Evolutionary conservation across 2,888 invertebrate genomes (phyloP).

Genomic region (Eristalinus sepulchralis): DNA sequence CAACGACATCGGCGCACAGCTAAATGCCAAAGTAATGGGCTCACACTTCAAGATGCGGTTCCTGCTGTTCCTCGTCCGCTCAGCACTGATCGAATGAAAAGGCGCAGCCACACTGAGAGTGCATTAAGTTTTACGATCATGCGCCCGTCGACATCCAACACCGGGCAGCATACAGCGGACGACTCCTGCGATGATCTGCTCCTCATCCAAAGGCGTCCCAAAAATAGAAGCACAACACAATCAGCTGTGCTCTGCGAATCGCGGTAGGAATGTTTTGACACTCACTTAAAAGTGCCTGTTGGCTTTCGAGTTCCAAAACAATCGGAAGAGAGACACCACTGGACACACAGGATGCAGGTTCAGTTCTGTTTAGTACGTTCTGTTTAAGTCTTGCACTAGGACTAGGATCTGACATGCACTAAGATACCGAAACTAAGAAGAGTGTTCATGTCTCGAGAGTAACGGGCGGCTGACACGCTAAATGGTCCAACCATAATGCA

Average conservation of each 20-base stretch:
- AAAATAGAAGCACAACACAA: background rate
- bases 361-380: too few species aligned
- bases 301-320: background rate
- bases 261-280: background rate
- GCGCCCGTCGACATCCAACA: slow-evolving; percentile 38
- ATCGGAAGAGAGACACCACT: too few species aligned
- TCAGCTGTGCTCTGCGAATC: background rate
- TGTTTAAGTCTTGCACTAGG: too few species aligned
- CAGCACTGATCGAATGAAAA: background rate
- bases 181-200: background rate
- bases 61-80: slow-evolving; percentile 51
- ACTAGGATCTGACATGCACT: too few species aligned
- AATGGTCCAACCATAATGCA: too few species aligned
- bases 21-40: slow-evolving; percentile 68
- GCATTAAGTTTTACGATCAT: slow-evolving; percentile 67
- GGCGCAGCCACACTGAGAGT: slow-evolving; percentile 15
- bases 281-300: background rate
- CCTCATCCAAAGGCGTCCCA: background rate
- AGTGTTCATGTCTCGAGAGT: too few species aligned
- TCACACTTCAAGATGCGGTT: slow-evolving; percentile 71
- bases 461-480: too few species aligned
- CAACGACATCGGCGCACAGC: slow-evolving; percentile 36
- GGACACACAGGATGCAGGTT: too few species aligned
- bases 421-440: too few species aligned
- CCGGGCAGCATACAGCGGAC: background rate